Evolutionary conservation across 1,140 invertebrate species (phyloP).

Genomic region (Atopsyche davidsoni): DNA sequence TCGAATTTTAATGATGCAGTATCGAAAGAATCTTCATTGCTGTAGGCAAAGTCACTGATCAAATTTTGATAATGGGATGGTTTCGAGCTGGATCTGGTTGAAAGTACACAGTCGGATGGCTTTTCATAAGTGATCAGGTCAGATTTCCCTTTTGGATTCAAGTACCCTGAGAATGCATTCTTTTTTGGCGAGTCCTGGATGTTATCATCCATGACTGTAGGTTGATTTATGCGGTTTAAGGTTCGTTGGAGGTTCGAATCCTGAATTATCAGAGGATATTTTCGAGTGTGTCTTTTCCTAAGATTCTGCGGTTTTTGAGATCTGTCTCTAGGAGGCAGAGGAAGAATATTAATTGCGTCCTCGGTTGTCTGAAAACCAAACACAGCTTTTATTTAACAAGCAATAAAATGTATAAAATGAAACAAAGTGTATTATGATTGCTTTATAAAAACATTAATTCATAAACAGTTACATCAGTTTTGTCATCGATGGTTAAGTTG

Average conservation of each 20-base stretch:
- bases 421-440: too few species aligned
- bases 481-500: too few species aligned
- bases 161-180: too few species aligned
- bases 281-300: slow-evolving; percentile 74
- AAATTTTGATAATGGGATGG: slow-evolving; percentile 19
- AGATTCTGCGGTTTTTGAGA: slow-evolving; percentile 59
- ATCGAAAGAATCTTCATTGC: slow-evolving; percentile 21
- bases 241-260: slow-evolving; percentile 39
- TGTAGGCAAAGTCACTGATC: neutral
- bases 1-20: slow-evolving; percentile 26
- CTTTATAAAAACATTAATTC: too few species aligned
- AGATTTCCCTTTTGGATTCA: too few species aligned
- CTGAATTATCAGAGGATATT: slow-evolving; percentile 82
- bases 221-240: slow-evolving; percentile 8
- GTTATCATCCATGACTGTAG: neutral
- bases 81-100: neutral
- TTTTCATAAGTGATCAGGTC: too few species aligned
- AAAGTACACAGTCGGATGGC: too few species aligned
- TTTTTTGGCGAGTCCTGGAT: neutral
- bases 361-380: slow-evolving; percentile 6
- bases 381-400: neutral
- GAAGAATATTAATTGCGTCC: slow-evolving; percentile 64
- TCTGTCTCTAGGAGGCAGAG: slow-evolving; percentile 76
- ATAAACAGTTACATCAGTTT: too few species aligned
- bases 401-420: neutral